phyloP scores from a whole-genome alignment of 2,888 invertebrate species.

The Torymus auratus region DNA sequence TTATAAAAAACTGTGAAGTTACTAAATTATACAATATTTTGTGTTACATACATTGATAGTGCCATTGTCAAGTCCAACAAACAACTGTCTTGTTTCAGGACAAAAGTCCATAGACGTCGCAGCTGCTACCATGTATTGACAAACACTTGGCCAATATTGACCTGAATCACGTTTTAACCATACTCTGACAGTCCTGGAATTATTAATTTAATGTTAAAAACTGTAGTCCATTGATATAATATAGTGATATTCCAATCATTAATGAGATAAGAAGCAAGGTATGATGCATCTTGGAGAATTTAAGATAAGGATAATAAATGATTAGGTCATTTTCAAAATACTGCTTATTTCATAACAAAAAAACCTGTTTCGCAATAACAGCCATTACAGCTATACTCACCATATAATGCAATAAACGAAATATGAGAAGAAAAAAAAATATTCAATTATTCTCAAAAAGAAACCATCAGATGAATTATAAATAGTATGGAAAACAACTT shows the following conservation, averaged over 20 bases:
- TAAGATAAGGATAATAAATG: slow-evolving; percentile 6
- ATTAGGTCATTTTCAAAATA: too few species aligned
- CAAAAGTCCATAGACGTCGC: slow-evolving; percentile 93
- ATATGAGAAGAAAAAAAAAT: too few species aligned
- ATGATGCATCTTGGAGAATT: background rate
- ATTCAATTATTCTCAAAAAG: too few species aligned
- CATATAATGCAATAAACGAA: too few species aligned
- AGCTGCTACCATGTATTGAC: slow-evolving; percentile 96
- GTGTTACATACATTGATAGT: slow-evolving; percentile 80
- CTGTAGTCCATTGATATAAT: background rate
- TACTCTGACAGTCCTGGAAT: slow-evolving; percentile 91
- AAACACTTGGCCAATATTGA: slow-evolving; percentile 99
- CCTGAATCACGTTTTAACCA: slow-evolving; percentile 98
- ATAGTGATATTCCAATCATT: too few species aligned
- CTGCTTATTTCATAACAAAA: too few species aligned
- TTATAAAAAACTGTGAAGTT: background rate
- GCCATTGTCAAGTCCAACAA: slow-evolving; percentile 97
- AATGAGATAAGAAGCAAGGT: too few species aligned
- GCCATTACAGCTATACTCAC: too few species aligned
- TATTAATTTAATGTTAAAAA: slow-evolving; percentile 9
- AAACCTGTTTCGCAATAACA: too few species aligned
- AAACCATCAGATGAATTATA: background rate
- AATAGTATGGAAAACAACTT: background rate
- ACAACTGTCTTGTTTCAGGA: slow-evolving; percentile 90
- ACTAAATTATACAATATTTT: background rate